Evolutionary conservation across 2,888 invertebrate species (phyloP), one percentile per base, ranked within the genome.

Genomic region (Thyatira batis): DNA sequence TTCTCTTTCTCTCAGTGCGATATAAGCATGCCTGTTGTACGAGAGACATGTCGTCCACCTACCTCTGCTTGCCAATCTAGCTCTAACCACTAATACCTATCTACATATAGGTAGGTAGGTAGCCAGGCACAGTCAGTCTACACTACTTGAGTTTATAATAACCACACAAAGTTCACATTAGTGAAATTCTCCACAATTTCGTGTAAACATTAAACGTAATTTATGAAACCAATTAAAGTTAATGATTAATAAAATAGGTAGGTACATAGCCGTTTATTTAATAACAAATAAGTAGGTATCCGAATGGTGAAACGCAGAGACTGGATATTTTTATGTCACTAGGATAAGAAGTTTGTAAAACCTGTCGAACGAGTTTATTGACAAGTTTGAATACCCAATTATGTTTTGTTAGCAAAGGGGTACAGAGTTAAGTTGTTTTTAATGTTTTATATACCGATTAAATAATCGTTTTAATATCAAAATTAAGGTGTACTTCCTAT

Each of bases 1-100:
- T 85, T 87, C 87, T 88, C 88, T 88, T 85, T 89, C 85, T 81
- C 84, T 84, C 85, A 73, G 78, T 81, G 84, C 78, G 76, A 70
- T 79, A 75, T 80, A 76, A 78, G 71, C 75, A 74, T 76, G 73
- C 77, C 63, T 67, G 72, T 72, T 70, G 76, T 77, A 67, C 62
- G 79, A 82, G 71, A 75, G 71, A 75, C 69, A 75, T 70, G 64
- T 62, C 65, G 58, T 60, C 58, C 53, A 67, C 62, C 58, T 53
- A 67, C 62, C 60, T 52, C 57, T 49, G 51, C 49, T 30, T 43
- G 44, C 45, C 39, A 39, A 39, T 39, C 43, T 33, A 20, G 28
- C 39, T 30, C 48, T 20, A 33, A 48, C 54, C 50, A 53, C 53
- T 51, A 27, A 45, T 45, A 52, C 50, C 30, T 45, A 52, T 50